These are phyloP conservation scores for Bettongia penicillata DNA, from an alignment of 2,113 vertebrate species.

Conservation along the genomic window DNA sequence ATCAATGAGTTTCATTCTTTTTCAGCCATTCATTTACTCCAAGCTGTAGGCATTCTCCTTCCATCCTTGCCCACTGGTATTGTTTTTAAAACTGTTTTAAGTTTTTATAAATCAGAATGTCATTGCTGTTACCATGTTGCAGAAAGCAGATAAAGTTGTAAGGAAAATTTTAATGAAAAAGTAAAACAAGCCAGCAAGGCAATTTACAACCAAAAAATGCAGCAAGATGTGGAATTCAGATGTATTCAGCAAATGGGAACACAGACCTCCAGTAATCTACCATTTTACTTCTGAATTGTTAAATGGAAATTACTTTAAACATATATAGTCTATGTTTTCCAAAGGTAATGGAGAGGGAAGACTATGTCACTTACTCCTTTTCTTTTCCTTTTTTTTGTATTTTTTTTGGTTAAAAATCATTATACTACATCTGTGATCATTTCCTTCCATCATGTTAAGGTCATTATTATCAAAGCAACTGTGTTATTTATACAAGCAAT, in stretches of 20 bases:
- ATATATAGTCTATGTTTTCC: not conserved
- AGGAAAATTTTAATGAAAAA: constrained; percentile 58
- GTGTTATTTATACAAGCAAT: constrained; percentile 66
- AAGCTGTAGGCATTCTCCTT: not conserved
- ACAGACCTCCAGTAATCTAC: constrained; percentile 50
- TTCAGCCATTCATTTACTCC: constrained; percentile 25
- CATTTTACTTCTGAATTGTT: constrained; percentile 58
- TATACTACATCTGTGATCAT: constrained; percentile 55
- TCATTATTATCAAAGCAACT: constrained; percentile 71
- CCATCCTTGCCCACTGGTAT: not conserved
- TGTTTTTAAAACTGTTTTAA: constrained; percentile 27
- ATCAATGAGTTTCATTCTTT: not conserved
- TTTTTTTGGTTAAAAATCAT: not conserved
- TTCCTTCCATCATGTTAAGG: constrained; percentile 60
- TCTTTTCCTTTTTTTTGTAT: not conserved
- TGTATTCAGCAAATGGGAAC: constrained; percentile 46
- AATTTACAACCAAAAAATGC: constrained; percentile 55
- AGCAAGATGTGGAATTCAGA: constrained; percentile 48
- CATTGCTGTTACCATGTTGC: constrained; percentile 47
- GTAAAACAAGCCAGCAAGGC: constrained; percentile 45
- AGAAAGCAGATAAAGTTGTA: constrained; percentile 50
- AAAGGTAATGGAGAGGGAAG: not conserved
- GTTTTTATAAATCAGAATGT: constrained; percentile 52
- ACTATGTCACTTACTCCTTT: not conserved
- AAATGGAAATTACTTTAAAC: constrained; percentile 10